Conservation (phyloP, 1,140 invertebrate species). For the Augochlora pura region DNA sequence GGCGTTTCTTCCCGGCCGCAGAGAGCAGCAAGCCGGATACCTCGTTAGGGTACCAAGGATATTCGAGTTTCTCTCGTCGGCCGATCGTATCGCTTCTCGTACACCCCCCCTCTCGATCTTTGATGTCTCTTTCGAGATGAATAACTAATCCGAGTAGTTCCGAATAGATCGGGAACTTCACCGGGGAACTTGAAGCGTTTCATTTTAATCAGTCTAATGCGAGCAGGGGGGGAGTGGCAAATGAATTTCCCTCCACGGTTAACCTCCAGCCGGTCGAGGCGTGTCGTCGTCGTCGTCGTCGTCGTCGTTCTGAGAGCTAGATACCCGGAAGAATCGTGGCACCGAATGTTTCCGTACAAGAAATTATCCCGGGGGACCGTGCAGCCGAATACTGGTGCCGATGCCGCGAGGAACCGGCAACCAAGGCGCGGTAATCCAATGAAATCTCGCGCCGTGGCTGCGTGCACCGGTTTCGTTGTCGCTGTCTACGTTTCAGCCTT, state of each 20-base stretch:
- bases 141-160: not conserved
- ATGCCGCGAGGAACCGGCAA: not conserved
- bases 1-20: not conserved
- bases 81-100: not conserved
- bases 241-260: not conserved
- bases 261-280: not conserved
- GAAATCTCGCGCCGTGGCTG: constrained; percentile 22
- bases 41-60: not conserved
- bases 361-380: too few species aligned
- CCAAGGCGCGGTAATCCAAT: constrained; percentile 32
- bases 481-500: too few species aligned
- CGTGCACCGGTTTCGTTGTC: constrained; percentile 9
- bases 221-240: not conserved
- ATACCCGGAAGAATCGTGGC: too few species aligned
- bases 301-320: too few species aligned
- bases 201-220: not conserved
- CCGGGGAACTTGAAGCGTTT: not conserved
- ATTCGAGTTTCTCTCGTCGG: not conserved
- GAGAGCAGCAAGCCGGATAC: constrained; percentile 1
- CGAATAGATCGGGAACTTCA: not conserved
- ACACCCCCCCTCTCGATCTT: too few species aligned
- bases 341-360: too few species aligned
- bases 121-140: not conserved
- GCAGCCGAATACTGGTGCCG: constrained; percentile 16
- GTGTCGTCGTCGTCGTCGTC: too few species aligned